phyloP scores from a whole-genome alignment of 1,140 invertebrate species.

The Atopsyche davidsoni region DNA sequence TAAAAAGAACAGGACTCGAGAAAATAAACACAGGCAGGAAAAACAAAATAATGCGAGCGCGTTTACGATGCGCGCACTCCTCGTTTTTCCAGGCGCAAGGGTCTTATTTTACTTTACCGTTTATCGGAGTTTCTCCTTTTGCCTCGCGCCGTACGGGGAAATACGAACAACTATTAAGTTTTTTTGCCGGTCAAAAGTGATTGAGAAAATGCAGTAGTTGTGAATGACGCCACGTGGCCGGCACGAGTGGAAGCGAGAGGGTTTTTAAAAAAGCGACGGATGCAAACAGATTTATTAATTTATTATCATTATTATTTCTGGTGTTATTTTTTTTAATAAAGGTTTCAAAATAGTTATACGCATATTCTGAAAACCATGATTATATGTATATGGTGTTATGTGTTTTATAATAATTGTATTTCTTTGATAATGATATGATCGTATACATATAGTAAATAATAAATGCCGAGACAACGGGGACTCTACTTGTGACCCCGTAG shows the following conservation, averaged over 20 bases:
- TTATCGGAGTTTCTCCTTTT: conserved; percentile 8
- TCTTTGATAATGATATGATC: no score
- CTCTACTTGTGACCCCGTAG: no score
- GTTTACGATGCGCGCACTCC: conserved; percentile 26
- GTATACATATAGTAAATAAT: no score
- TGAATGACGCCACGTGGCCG: conserved; percentile 11
- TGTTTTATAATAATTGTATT: no score
- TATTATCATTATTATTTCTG: no score
- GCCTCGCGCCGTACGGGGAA: conserved; percentile 13
- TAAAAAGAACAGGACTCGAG: conserved; percentile 16
- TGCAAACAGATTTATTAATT: no score
- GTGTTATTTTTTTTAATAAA: no score
- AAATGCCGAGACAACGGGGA: no score
- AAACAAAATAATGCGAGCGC: conserved; percentile 25
- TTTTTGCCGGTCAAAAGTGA: conserved; percentile 7
- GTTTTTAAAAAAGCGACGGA: no score
- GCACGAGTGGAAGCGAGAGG: not conserved
- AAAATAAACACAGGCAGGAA: conserved; percentile 22
- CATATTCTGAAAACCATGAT: no score
- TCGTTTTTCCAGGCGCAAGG: conserved; percentile 21
- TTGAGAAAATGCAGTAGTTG: conserved; percentile 10
- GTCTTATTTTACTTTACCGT: conserved; percentile 28
- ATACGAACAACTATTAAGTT: conserved; percentile 13
- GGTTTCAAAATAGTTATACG: no score
- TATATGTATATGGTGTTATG: no score